Conservation (phyloP, 2,797 vertebrate species). For the Crocidura indochinensis region DNA sequence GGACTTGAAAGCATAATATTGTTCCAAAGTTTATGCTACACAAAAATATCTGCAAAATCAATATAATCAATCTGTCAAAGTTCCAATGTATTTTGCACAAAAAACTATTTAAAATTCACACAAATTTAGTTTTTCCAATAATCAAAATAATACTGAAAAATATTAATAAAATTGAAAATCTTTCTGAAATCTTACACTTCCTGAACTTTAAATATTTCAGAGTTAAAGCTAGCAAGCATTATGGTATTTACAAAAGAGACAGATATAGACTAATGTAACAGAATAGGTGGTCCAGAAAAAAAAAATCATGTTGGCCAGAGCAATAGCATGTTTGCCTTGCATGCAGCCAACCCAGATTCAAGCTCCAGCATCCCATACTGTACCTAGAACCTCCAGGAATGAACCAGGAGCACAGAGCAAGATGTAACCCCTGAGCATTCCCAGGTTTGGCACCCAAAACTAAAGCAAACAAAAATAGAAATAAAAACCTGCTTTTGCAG, state of each 20-base stretch:
- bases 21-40: neutral
- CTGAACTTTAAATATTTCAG: conserved; percentile 31
- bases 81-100: conserved; percentile 5
- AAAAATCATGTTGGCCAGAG: neutral
- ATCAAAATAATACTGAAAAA: neutral
- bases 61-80: neutral
- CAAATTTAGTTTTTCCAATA: neutral
- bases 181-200: neutral
- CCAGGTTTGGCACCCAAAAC: too few species aligned
- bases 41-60: neutral
- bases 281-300: conserved; percentile 15
- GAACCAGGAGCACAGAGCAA: too few species aligned
- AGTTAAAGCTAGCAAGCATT: too few species aligned
- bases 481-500: neutral
- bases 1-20: neutral
- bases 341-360: too few species aligned
- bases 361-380: too few species aligned
- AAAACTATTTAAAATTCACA: neutral
- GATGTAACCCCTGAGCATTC: too few species aligned
- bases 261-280: neutral
- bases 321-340: too few species aligned
- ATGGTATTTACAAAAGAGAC: neutral
- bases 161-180: neutral
- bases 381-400: too few species aligned
- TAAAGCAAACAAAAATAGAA: neutral